These are phyloP conservation scores for Dryomyza anilis DNA, from an alignment of 2,888 invertebrate species.

Conservation along the genomic window DNA sequence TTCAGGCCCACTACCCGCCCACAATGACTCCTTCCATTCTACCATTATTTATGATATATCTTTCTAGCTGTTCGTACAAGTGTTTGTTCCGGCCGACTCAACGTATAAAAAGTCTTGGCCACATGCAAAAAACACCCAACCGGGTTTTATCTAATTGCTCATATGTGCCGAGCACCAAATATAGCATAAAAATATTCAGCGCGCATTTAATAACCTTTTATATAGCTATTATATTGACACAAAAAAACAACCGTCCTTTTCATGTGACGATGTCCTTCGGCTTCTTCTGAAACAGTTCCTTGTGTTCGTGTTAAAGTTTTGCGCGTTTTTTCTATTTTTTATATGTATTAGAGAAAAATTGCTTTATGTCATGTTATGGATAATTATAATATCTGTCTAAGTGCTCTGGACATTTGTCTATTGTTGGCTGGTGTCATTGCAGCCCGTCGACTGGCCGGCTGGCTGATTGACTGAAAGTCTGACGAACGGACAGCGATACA, in stretches of 20 bases:
- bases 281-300: constrained; percentile 5
- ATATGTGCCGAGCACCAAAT: background rate
- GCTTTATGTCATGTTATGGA: constrained; percentile 57
- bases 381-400: constrained; percentile 48
- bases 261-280: constrained; percentile 5
- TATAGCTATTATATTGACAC: background rate
- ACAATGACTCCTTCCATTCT: background rate
- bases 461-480: background rate
- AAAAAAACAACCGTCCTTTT: background rate
- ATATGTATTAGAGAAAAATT: constrained; percentile 44
- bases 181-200: background rate
- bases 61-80: background rate
- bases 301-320: constrained; percentile 12
- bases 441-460: background rate
- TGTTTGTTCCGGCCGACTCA: background rate
- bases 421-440: background rate
- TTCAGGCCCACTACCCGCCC: background rate
- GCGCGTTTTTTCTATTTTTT: constrained; percentile 9
- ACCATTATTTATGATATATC: too few species aligned
- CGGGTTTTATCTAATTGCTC: background rate
- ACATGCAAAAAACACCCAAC: too few species aligned
- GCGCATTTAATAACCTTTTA: constrained; percentile 6
- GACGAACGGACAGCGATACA: too few species aligned
- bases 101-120: background rate
- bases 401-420: constrained; percentile 15